These are phyloP conservation scores for Pseudoips prasinana DNA, from an alignment of 2,888 invertebrate species.

Conservation along the genomic window DNA sequence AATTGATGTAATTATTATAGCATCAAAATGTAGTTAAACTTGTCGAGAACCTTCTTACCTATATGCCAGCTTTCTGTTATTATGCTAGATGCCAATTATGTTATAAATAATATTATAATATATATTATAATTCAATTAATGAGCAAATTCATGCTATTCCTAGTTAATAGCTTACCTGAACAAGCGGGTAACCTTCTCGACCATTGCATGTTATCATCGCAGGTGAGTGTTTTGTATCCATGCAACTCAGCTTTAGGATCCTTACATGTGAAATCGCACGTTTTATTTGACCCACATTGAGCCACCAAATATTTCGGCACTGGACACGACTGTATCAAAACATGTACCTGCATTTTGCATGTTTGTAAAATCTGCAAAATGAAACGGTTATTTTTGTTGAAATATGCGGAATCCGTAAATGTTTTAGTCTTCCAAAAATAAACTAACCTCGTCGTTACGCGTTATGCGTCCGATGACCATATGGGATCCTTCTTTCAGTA, in stretches of 20 bases:
- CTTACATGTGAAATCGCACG: constrained; percentile 65
- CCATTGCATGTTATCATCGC: constrained; percentile 60
- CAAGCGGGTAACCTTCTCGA: constrained; percentile 61
- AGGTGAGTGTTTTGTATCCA: constrained; percentile 46
- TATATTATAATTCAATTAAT: too few species aligned
- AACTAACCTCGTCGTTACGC: constrained; percentile 53
- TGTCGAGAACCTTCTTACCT: too few species aligned
- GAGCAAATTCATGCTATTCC: too few species aligned
- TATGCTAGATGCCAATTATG: too few species aligned
- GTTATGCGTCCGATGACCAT: constrained; percentile 58
- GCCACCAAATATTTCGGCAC: constrained; percentile 56
- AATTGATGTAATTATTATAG: too few species aligned
- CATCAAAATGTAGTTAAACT: too few species aligned
- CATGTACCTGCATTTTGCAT: constrained; percentile 71
- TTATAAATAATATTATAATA: too few species aligned
- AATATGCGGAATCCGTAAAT: constrained; percentile 13
- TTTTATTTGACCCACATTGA: constrained; percentile 51
- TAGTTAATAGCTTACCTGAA: constrained; percentile 55
- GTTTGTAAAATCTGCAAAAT: constrained; percentile 59
- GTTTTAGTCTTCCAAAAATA: constrained; percentile 11
- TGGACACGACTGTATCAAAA: constrained; percentile 62
- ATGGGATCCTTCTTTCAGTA: constrained; percentile 64
- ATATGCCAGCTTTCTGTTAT: too few species aligned
- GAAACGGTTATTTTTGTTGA: constrained; percentile 17
- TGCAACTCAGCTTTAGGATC: constrained; percentile 47